Evolutionary conservation across 2,888 invertebrate genomes (phyloP).

Genomic region (Gonocerus acuteangulatus): DNA sequence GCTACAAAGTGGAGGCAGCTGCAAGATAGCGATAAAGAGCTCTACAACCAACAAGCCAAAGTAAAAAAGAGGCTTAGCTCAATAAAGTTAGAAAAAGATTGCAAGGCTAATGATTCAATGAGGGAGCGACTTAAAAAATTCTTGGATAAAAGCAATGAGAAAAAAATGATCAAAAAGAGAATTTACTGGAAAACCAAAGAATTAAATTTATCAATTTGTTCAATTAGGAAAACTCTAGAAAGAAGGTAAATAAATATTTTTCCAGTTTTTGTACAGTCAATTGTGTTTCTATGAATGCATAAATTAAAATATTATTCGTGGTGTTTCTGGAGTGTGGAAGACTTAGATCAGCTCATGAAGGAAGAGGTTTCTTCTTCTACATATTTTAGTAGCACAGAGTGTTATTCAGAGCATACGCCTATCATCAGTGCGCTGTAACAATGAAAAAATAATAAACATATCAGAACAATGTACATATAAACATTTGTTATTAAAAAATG

Average conservation of each 20-base stretch:
- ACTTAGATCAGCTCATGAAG: too few species aligned
- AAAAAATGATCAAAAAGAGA: conserved; percentile 16
- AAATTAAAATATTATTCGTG: too few species aligned
- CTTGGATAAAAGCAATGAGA: conserved; percentile 19
- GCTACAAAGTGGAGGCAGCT: conserved; percentile 43
- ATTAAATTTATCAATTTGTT: conserved; percentile 24
- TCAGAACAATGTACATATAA: too few species aligned
- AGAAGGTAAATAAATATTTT: conserved; percentile 16
- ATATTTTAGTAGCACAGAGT: too few species aligned
- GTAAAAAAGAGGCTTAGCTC: conserved; percentile 34
- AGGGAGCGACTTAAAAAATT: conserved; percentile 3
- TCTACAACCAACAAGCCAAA: conserved; percentile 41
- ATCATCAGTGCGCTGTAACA: too few species aligned
- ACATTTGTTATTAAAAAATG: too few species aligned
- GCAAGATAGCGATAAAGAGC: conserved; percentile 43
- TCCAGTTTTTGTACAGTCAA: background rate
- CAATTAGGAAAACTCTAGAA: conserved; percentile 4
- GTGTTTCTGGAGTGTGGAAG: too few species aligned
- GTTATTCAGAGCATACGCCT: too few species aligned
- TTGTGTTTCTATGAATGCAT: too few species aligned
- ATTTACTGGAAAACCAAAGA: conserved; percentile 10
- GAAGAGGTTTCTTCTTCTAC: too few species aligned
- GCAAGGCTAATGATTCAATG: background rate
- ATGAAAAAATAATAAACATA: too few species aligned
- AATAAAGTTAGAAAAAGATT: conserved; percentile 23